Evolutionary conservation across 2,888 invertebrate species (phyloP), one percentile per base, ranked within the genome.

Genomic region (Colostygia pectinataria): DNA sequence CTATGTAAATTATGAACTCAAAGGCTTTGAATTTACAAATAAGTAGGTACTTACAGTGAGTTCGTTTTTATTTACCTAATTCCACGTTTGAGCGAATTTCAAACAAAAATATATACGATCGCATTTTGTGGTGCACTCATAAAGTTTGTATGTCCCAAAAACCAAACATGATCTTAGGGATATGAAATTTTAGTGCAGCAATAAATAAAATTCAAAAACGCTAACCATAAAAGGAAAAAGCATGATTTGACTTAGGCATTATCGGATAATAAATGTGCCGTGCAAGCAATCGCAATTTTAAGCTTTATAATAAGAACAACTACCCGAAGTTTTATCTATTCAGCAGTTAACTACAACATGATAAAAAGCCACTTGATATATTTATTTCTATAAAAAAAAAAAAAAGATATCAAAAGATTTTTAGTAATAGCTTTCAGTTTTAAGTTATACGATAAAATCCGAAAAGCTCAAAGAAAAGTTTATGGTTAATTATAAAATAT

Each of bases 401-500:
- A 20, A 4, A 33, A 33, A 10, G 10, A 33, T 4, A 20, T 14
- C 37, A 10, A n/a, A n/a, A n/a, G n/a, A n/a, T n/a, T n/a, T n/a
- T n/a, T n/a, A n/a, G n/a, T n/a, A n/a, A n/a, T n/a, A n/a, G n/a
- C n/a, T n/a, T n/a, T n/a, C n/a, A n/a, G n/a, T n/a, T n/a, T n/a
- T n/a, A n/a, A n/a, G n/a, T n/a, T n/a, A n/a, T n/a, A n/a, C n/a
- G n/a, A n/a, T n/a, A n/a, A n/a, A n/a, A n/a, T n/a, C n/a, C n/a
- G n/a, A 38, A 40, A 41, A 37, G 28, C 28, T 9, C 14, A 5
- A 12, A 4, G 13, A 23, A 42, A 23, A 39, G 38, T 25, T 15
- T 40, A 14, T 15, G 15, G 18, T 68, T 64, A 61, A 63, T 66
- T 66, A 64, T 56, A 38, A 40, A 48, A 14, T 46, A 46, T 61